These are phyloP conservation scores for Tinea pellionella DNA, from an alignment of 2,888 invertebrate species.

Conservation along the genomic window DNA sequence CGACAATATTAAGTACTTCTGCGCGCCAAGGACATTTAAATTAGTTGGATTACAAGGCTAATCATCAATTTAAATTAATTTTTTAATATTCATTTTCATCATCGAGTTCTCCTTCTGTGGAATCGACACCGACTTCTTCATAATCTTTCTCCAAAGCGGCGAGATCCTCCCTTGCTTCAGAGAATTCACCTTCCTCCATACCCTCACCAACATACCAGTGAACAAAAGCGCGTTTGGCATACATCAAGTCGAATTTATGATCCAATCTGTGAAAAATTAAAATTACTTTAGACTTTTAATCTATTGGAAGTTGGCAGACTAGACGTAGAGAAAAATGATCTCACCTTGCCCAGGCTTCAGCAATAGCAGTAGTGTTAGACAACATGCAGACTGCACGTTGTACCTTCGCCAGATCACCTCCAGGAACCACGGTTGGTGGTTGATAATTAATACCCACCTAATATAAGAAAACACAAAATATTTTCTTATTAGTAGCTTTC, in stretches of 20 bases:
- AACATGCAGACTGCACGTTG: constrained; percentile 97
- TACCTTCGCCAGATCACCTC: constrained; percentile 92
- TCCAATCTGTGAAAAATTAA: constrained; percentile 73
- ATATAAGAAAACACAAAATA: not conserved
- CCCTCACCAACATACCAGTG: constrained; percentile 94
- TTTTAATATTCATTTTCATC: constrained; percentile 74
- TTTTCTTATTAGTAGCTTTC: too few species aligned
- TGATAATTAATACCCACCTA: constrained; percentile 89
- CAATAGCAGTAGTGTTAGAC: constrained; percentile 96
- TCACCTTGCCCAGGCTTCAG: constrained; percentile 93
- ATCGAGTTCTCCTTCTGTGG: constrained; percentile 76
- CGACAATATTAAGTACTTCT: not conserved
- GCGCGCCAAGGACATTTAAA: not conserved
- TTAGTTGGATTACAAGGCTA: not conserved
- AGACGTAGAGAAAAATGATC: constrained; percentile 24
- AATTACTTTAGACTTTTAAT: too few species aligned
- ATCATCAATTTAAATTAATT: not conserved
- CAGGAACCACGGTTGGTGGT: constrained; percentile 90
- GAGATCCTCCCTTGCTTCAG: constrained; percentile 88
- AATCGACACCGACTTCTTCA: constrained; percentile 82
- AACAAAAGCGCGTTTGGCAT: constrained; percentile 94
- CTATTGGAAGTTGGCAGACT: too few species aligned
- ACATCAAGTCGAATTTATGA: constrained; percentile 97
- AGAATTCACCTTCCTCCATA: constrained; percentile 89
- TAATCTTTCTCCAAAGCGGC: constrained; percentile 84